Evolutionary conservation across 1,140 invertebrate species (phyloP), one percentile per base, ranked within the genome.

Genomic region (Bombus ignitus): DNA sequence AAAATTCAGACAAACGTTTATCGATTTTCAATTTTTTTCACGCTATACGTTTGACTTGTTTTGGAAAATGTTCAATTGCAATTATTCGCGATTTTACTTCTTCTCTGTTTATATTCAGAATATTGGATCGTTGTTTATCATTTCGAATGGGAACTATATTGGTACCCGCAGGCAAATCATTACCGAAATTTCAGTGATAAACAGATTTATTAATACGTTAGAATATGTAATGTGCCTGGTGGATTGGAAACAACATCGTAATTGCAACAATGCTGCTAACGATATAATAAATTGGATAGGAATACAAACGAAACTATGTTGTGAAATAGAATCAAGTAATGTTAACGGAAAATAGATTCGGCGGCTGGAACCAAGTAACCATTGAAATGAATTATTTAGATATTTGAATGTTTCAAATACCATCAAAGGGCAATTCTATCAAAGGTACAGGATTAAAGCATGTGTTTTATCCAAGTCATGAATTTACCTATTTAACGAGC

Each of bases 251-350:
- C 59, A 75, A 47, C 37, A 65, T 73, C 22, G 39, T 66, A 66
- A 75, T 47, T 75, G 71, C 32, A 44, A 75, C 42, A 65, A 39
- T 44, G 47, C 37, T 18, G 71, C 25, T 82, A 47, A 73, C 53
- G 47, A 37, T 42, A 65, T n/a, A 32, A 75, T 75, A 65, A 82
- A 75, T 66, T 47, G 22, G 10, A 6, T n/a, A 13, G 32, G 9
- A 47, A 37, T 47, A 62, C 9, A 1, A 47, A 28, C 22, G 22
- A n/a, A 35, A 6, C 22, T 18, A 2, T 12, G 28, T 25, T 5
- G 22, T 2, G 53, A 42, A 32, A 71, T 37, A 39, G n/a, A 53
- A 53, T 25, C 57, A 42, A 72, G 57, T 35, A 73, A 73, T 0
- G 18, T 15, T 44, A 15, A 5, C 13, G 44, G 44, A 47, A 47